Base-by-base conservation (phyloP, 1,140 invertebrate species). In the Conus betulinus region DNA sequence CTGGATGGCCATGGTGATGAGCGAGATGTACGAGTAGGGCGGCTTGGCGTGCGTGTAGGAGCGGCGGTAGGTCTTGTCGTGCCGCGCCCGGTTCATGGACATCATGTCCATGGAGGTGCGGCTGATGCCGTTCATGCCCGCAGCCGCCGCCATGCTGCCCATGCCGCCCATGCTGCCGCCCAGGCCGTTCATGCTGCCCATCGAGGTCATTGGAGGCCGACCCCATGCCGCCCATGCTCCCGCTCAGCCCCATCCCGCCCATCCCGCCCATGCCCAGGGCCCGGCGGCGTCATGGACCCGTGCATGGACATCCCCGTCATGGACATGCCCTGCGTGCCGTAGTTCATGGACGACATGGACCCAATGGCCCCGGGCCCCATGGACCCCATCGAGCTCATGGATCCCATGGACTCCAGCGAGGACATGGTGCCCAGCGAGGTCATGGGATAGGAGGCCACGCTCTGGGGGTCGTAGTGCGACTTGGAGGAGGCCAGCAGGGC, bases 1-100 rank as follows among this genome's bases (percentile, higher is more conserved):
- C 95, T 99, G 99, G 88, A 99, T 99, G 88, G 99, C 99, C 99
- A 99, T 99, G 3, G 99, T 99, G 93, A 99, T 99, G 71, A 99
- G 97, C 53, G 98, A 99, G 93, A 99, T 99, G 96, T 99, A 99
- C 3, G 98, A 99, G 93, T 99, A 99, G 0, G 99, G 95, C 3
- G 99, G 99, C 95, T 99, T 99, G 17, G 99, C 98, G 95, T 99
- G 98, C 15, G 99, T 99, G 95, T 99, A 99, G 93, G 97, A 98
- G 81, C 99, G 96, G 23, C 98, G 96, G 95, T 99, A 99, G 11
- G 94, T 93, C 89, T 95, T 95, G 86, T 96, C 95, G 71, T 85
- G 85, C n/a, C 95, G 90, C 23, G 94, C 95, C 96, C 97, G 57
- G 97, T 96, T 94, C 89, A 96, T 94, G 13, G 96, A 95, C 17